Conservation (phyloP, 2,113 vertebrate genomes). For the Tylochromis polylepis region DNA sequence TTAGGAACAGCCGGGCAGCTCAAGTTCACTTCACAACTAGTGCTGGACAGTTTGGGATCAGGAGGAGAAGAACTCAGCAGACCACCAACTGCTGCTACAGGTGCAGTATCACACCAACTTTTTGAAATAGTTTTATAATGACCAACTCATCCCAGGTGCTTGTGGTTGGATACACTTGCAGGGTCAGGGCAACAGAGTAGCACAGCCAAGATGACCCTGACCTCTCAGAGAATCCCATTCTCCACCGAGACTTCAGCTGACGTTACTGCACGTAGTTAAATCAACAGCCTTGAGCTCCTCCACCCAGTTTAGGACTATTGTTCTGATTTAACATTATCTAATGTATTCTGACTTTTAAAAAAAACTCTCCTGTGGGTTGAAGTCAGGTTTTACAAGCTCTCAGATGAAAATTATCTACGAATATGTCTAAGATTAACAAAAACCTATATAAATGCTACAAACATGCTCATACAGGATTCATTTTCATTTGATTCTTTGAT, state of each 20-base stretch:
- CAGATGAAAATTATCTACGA: not conserved
- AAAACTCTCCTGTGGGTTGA: not conserved
- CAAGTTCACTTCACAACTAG: constrained; percentile 15
- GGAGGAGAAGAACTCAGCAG: not conserved
- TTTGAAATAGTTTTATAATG: not conserved
- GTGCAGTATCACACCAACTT: not conserved
- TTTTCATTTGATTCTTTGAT: not conserved
- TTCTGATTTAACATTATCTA: not conserved
- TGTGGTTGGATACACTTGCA: not conserved
- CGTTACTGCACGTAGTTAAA: not conserved
- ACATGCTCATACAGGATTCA: rapidly evolving
- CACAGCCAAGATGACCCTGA: constrained; percentile 11
- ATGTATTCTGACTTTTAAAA: not conserved
- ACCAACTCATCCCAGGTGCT: not conserved
- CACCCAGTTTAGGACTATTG: not conserved
- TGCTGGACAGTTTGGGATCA: not conserved
- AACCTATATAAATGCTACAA: rapidly evolving
- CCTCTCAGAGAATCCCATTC: constrained; percentile 8
- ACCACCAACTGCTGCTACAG: not conserved
- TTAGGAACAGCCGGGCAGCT: constrained; percentile 14
- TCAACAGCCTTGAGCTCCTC: not conserved
- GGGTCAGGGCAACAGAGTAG: constrained; percentile 7
- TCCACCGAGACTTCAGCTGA: not conserved
- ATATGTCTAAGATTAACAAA: not conserved
- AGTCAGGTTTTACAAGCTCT: not conserved